Percentiles rank a stretch among this genome's conserved stretches.
Conservation (phyloP, 2,888 invertebrate genomes). For the Eupeodes latifasciatus region DNA sequence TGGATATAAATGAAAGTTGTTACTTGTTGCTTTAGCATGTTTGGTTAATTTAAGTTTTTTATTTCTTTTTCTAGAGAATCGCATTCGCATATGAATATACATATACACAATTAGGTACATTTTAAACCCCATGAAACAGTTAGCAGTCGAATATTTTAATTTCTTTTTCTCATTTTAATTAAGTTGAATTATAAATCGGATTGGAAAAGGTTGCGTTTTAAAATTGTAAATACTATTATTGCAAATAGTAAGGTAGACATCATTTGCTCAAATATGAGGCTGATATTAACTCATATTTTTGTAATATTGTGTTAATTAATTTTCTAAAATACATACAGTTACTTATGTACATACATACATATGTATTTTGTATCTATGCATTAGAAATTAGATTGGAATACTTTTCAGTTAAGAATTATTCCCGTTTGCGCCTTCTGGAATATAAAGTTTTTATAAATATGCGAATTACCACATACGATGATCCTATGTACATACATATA, state of each 20-base stretch:
- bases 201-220: not conserved
- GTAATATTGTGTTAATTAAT: not conserved
- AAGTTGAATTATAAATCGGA: not conserved
- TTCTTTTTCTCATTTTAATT: not conserved
- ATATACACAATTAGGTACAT: not conserved
- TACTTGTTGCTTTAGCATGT: slow-evolving; percentile 5
- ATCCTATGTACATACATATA: too few relatives aligned
- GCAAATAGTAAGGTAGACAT: too few relatives aligned
- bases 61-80: not conserved
- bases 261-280: not conserved
- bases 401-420: too few relatives aligned
- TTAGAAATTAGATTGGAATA: too few relatives aligned
- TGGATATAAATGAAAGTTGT: slow-evolving; percentile 69
- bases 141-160: not conserved
- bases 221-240: too few relatives aligned
- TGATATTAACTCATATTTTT: not conserved
- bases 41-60: not conserved
- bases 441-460: too few relatives aligned
- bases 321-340: not conserved
- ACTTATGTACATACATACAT: too few relatives aligned
- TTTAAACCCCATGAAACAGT: not conserved
- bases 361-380: too few relatives aligned
- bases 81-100: not conserved
- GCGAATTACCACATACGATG: too few relatives aligned
- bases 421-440: too few relatives aligned